Evolutionary conservation across 2,113 vertebrate species (phyloP).

Genomic region (Scartelaos histophorus): DNA sequence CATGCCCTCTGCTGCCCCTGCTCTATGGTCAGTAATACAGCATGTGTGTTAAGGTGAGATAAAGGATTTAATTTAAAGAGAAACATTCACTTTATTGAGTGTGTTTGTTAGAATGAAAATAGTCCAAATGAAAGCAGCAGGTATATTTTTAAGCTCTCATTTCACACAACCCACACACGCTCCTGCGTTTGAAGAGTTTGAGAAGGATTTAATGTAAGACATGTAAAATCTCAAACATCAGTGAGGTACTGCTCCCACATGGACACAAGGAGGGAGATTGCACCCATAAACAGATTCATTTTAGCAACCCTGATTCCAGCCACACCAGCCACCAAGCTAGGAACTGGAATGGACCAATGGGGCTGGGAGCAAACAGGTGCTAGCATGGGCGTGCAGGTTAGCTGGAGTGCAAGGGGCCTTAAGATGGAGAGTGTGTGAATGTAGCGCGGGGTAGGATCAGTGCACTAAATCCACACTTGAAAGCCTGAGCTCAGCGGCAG

Average conservation of each 20-base stretch:
- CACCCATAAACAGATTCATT: too few relatives aligned
- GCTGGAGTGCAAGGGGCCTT: slow-evolving; percentile 60
- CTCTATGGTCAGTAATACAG: too few relatives aligned
- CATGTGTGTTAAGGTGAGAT: too few relatives aligned
- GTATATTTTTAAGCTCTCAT: slow-evolving; percentile 1
- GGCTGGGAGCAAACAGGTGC: slow-evolving; percentile 34
- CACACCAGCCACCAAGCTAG: not conserved
- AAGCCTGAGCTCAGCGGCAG: slow-evolving; percentile 70
- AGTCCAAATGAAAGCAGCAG: not conserved
- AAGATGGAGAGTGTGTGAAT: slow-evolving; percentile 14
- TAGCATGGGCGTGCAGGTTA: slow-evolving; percentile 51
- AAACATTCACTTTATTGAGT: too few relatives aligned
- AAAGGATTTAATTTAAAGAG: too few relatives aligned
- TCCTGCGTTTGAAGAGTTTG: not conserved
- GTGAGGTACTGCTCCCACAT: not conserved
- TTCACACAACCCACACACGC: slow-evolving; percentile 13
- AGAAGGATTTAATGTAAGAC: not conserved
- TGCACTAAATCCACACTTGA: slow-evolving; percentile 77
- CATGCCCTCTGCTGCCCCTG: too few relatives aligned
- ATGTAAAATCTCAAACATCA: not conserved
- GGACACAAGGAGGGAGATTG: not conserved
- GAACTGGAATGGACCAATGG: slow-evolving; percentile 16
- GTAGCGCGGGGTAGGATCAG: slow-evolving; percentile 61
- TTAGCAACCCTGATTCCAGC: not conserved
- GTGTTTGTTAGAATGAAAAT: not conserved